Base-by-base conservation (phyloP, 1,140 invertebrate genomes). In the Hestina assimilis region DNA sequence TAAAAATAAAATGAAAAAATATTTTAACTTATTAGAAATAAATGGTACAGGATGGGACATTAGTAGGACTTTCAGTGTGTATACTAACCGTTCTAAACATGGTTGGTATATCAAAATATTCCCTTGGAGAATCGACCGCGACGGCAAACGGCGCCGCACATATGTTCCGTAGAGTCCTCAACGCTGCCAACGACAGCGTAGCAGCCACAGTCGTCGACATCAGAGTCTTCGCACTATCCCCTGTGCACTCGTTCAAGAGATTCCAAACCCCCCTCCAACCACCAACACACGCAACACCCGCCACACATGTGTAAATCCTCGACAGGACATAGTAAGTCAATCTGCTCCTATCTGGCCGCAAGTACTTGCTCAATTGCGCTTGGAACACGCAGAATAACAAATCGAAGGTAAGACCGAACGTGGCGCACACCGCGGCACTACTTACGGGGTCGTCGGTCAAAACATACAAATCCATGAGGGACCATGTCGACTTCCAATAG, bases 401-500 rank as follows among this genome's bases (percentile, higher is more conserved):
- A 59, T 94, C 91, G 2, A 93, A 93, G 47, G 89, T 69, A 56
- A 94, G 87, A 2, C 95, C 95, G 56, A 95, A 91, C 0, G 83
- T 62, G 2, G 93, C 87, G 40, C 94, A 95, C n/a, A 91, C 83
- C 8, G 91, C 76, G 6, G 91, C 91, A 67, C 93, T 95, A 2
- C 90, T 57, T 0, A 91, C 76, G 7, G 82, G 72, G 20, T 92
- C 73, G 0, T 89, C 79, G 1, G 94, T 93, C 40, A 92, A 92
- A 15, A 96, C 88, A 75, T 94, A 93, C 20, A 92, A 71, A 57
- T 93, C 94, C 90, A 95, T 93, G 11, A 97, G 90, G 33, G 92
- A 91, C 95, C 95, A 97, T 20, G 94, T 95, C 43, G 95, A 94
- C 20, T 95, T 90, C 95, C 95, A 97, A 75, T 96, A 96, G 38